Conservation (phyloP, 2,797 vertebrate genomes). For the Syncerus caffer region DNA sequence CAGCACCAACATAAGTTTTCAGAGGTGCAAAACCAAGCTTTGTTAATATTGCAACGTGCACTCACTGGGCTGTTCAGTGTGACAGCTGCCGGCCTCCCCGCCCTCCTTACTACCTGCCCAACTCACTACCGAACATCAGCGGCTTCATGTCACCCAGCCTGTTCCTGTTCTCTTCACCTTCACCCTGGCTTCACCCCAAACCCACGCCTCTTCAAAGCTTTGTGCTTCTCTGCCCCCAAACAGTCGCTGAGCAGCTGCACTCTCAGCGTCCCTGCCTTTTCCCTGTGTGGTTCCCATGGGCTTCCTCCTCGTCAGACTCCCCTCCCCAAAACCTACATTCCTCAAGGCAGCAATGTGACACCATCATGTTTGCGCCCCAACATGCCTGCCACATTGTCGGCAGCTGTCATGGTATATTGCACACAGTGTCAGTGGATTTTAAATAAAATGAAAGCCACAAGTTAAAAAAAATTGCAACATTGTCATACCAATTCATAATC, state of each 20-base stretch:
- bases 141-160: not conserved
- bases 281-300: fast-evolving
- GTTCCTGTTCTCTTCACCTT: not conserved
- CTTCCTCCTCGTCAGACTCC: fast-evolving
- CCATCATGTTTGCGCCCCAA: not conserved
- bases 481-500: not conserved
- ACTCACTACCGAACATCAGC: not conserved
- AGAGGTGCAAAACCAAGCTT: constrained; percentile 2
- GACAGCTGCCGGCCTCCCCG: not conserved
- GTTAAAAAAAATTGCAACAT: not conserved
- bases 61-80: not conserved
- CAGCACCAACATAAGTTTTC: not conserved
- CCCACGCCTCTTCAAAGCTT: not conserved
- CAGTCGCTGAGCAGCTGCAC: not conserved
- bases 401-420: not conserved
- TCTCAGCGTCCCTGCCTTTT: not conserved
- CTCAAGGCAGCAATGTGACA: not conserved
- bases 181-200: not conserved
- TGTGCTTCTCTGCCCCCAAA: not conserved
- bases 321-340: not conserved
- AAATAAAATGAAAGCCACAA: constrained; percentile 22
- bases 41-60: not conserved
- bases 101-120: not conserved
- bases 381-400: not conserved
- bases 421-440: not conserved